phyloP scores from a whole-genome alignment of 2,797 vertebrate species.

The Chrosomus eos region DNA sequence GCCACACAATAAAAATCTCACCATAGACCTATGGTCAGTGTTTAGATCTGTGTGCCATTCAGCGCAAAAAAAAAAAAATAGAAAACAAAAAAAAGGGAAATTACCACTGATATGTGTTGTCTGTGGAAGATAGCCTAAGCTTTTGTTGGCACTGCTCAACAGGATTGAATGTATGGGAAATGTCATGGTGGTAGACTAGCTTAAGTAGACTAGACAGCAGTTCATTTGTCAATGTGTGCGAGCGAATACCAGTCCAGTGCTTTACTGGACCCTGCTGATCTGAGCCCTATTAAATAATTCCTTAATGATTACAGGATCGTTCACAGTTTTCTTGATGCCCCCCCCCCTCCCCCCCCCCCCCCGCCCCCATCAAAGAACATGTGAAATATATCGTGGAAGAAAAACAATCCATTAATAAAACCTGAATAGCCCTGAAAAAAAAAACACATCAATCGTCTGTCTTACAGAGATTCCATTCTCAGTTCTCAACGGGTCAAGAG shows the following conservation, averaged over 20 bases:
- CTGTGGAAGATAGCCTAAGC: neutral
- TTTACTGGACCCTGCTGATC: neutral
- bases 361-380: neutral
- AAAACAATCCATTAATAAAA: neutral
- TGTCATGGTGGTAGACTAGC: neutral
- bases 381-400: neutral
- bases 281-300: neutral
- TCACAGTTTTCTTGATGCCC: neutral
- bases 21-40: too few relatives aligned
- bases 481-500: conserved; percentile 46
- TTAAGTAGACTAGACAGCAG: conserved; percentile 7
- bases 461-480: conserved; percentile 22
- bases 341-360: too few relatives aligned
- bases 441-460: conserved; percentile 10
- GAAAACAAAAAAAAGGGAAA: neutral
- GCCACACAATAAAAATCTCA: neutral
- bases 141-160: conserved; percentile 24
- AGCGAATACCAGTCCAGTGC: neutral
- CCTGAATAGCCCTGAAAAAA: neutral
- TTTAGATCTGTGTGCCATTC: neutral
- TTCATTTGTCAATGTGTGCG: conserved; percentile 26
- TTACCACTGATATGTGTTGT: conserved; percentile 16
- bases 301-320: neutral
- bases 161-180: conserved; percentile 24
- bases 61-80: neutral